Evolutionary conservation across 2,113 vertebrate genomes (phyloP).

Genomic region (Sturnira hondurensis): DNA sequence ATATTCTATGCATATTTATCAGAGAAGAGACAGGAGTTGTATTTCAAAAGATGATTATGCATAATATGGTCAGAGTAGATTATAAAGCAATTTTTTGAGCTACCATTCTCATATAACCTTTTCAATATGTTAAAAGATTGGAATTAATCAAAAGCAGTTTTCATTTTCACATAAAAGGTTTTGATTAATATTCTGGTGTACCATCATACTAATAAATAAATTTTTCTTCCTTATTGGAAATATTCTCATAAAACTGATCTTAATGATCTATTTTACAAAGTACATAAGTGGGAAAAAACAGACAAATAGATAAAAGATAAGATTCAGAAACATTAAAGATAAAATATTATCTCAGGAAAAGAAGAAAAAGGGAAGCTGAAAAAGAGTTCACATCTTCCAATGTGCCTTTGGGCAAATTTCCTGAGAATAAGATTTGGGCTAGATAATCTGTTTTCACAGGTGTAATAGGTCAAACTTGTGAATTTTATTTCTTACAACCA

Average conservation of each 20-base stretch:
- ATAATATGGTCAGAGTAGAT: constrained; percentile 15
- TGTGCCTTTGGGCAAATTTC: background rate
- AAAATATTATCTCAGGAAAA: constrained; percentile 61
- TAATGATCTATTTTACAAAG: constrained; percentile 63
- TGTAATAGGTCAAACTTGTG: background rate
- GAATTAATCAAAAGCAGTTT: constrained; percentile 50
- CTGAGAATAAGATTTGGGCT: background rate
- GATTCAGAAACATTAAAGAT: constrained; percentile 58
- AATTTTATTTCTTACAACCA: background rate
- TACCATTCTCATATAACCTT: constrained; percentile 41
- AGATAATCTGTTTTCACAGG: background rate
- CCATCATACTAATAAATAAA: constrained; percentile 64
- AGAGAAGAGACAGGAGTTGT: constrained; percentile 53
- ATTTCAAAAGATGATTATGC: constrained; percentile 55
- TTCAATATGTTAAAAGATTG: constrained; percentile 69
- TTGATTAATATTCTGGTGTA: constrained; percentile 62
- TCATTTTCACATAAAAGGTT: constrained; percentile 65
- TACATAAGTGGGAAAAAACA: constrained; percentile 49
- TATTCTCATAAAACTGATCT: constrained; percentile 54
- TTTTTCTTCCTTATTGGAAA: constrained; percentile 69
- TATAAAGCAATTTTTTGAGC: constrained; percentile 64
- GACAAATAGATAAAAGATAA: constrained; percentile 58
- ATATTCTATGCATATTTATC: constrained; percentile 16
- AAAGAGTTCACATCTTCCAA: background rate
- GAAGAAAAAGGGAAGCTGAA: background rate